Base-by-base conservation (phyloP, 2,113 vertebrate species). In the Pica pica region DNA sequence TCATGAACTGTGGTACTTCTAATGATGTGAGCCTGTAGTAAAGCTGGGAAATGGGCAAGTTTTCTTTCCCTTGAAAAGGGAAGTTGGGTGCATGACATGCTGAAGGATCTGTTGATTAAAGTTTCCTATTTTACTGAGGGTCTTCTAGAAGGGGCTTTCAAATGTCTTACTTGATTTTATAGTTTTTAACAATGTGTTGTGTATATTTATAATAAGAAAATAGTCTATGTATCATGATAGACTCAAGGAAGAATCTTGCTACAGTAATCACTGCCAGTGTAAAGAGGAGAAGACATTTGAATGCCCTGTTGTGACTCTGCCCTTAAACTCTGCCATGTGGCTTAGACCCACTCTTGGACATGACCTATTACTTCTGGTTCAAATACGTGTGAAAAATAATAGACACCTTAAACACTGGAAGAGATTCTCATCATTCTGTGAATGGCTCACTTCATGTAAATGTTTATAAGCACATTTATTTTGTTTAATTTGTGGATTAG, bases 401-500 rank as follows among this genome's bases (percentile, higher is more conserved):
- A 69, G 41, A 30, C 0, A 0, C 47, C 26, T 68, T 65, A 73
- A 80, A 53, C 30, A 56, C n/a, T 82, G 57, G 76, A 82, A 85
- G 35, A 78, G 7, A 65, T 82, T 93, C 56, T 85, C 53, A 69
- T 64, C 7, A 50, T 68, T 89, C 41, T 88, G 4, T 90, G 57
- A 90, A 88, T 83, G 67, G 31, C 11, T 84, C 9, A 7, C 49
- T 69, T 94, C 44, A 83, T 46, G 31, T 49, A 70, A 94, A 88
- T 57, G 35, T 46, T 71, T 88, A 23, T 83, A 88, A 86, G 47
- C 26, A 92, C 42, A 13, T 93, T 94, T 77, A 68, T 87, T 93
- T 84, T 94, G 73, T 91, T 94, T 75, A 76, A 82, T 80, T 95
- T 94, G 63, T 80, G 92, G 87, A 73, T 94, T 91, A 93, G 46